Base-by-base conservation (phyloP, 2,888 invertebrate genomes). In the Melieria omissa region DNA sequence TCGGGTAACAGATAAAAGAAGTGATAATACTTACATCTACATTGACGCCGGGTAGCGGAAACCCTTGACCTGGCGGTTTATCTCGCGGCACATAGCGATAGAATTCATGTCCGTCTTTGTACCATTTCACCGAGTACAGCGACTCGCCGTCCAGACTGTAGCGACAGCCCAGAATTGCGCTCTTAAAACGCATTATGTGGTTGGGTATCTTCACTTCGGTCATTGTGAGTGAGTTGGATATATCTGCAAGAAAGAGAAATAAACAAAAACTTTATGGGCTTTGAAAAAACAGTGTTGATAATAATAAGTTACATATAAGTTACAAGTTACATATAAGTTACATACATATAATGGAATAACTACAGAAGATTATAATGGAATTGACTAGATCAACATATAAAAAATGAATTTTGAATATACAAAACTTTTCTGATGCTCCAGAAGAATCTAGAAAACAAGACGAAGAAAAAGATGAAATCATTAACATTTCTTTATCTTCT, bases 91-190 rank as follows among this genome's bases (percentile, higher is more conserved):
- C 93, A 87, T 92, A 95, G 74, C 95, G 90, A 88, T 94, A 95
- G 89, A 95, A 95, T 88, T 95, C 95, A 85, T 93, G 91, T 75
- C 95, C 95, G 85, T 95, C 95, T 86, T 95, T 95, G 88, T 95
- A 95, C 95, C 95, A 96, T 88, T 95, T 95, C 82, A 95, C 95
- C 45, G 95, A 95, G 88, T 96, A 96, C 64, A 95, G 89, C 70
- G 92, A 91, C 85, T 95, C 95, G 3, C 91, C 92, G 79, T 95
- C 94, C 83, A 96, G 89, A 85, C 93, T 92, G 89, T 94, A 96
- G 85, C 92, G 92, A 86, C 96, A 95, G 70, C 93, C 93, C 77
- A 96, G 89, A 75, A 90, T 89, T 65, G 93, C 93, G 81, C 91
- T 91, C 83, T 93, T 92, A 80, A 94, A 93, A 76, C 93, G 89